A percentile compares a stretch with the other conserved stretches of the same genome.
Conservation (phyloP, 2,113 vertebrate genomes). For the Lamprotornis superbus region DNA sequence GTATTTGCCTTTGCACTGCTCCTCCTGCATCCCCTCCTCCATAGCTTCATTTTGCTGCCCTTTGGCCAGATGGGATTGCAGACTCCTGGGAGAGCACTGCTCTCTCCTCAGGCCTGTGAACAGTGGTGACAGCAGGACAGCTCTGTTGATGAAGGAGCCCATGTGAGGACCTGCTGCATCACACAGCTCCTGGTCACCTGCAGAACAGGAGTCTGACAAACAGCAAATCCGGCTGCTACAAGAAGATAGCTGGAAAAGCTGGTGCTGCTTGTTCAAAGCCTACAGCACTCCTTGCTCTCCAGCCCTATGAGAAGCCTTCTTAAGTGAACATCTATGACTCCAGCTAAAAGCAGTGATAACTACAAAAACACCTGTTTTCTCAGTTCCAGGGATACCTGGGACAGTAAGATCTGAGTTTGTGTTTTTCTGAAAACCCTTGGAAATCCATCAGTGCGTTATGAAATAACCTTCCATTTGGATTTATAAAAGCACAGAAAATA, state of each 20-base stretch:
- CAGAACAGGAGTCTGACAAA: fast-evolving
- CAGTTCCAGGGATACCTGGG: neutral
- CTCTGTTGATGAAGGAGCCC: neutral
- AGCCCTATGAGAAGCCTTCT: neutral
- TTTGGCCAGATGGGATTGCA: neutral
- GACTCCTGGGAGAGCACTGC: neutral
- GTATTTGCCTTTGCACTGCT: neutral
- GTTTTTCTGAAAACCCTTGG: neutral
- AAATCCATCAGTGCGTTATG: neutral
- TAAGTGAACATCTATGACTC: neutral
- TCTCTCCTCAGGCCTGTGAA: neutral
- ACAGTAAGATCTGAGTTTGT: neutral
- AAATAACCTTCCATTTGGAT: neutral
- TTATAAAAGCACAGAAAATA: neutral
- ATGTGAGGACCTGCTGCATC: neutral
- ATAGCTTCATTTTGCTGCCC: neutral
- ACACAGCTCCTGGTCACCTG: neutral
- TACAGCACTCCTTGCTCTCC: neutral
- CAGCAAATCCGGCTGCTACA: neutral
- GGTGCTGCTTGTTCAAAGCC: neutral
- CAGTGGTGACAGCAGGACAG: neutral
- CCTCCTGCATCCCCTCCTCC: neutral
- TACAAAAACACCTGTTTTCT: neutral
- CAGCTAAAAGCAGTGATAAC: neutral
- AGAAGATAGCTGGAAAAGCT: neutral